These are phyloP conservation scores for Cariama cristata DNA, from an alignment of 2,113 vertebrate genomes.

Conservation along the genomic window DNA sequence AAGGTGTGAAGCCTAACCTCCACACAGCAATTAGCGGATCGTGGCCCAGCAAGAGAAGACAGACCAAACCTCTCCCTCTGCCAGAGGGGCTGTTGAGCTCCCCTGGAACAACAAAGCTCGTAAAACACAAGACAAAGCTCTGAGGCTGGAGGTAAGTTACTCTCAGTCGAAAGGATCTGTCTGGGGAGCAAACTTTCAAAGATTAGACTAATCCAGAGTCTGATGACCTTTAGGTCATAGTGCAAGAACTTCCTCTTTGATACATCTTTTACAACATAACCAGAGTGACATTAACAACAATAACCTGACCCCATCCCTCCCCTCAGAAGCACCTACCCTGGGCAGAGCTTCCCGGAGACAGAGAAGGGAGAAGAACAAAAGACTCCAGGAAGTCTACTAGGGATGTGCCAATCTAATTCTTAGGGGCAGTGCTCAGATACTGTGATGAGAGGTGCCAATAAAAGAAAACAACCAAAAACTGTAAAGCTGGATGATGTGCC, in stretches of 20 bases:
- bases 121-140: constrained; percentile 18
- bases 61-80: background rate
- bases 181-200: constrained; percentile 11
- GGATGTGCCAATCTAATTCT: constrained; percentile 36
- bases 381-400: constrained; percentile 4
- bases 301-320: constrained; percentile 29
- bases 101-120: background rate
- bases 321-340: constrained; percentile 4
- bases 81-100: background rate
- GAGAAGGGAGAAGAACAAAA: constrained; percentile 15
- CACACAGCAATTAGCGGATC: background rate
- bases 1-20: background rate
- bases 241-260: constrained; percentile 61
- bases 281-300: constrained; percentile 51
- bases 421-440: background rate
- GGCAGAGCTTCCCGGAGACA: background rate
- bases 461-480: constrained; percentile 7
- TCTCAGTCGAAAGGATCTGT: constrained; percentile 17
- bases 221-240: constrained; percentile 62
- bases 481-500: background rate
- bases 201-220: constrained; percentile 59
- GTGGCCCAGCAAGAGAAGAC: background rate
- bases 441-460: background rate
- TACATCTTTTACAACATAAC: constrained; percentile 34
- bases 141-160: constrained; percentile 29